Percentiles rank a stretch among this genome's conserved stretches.
phyloP scores from a whole-genome alignment of 2,113 vertebrate species.

The Aegotheles bennettii region DNA sequence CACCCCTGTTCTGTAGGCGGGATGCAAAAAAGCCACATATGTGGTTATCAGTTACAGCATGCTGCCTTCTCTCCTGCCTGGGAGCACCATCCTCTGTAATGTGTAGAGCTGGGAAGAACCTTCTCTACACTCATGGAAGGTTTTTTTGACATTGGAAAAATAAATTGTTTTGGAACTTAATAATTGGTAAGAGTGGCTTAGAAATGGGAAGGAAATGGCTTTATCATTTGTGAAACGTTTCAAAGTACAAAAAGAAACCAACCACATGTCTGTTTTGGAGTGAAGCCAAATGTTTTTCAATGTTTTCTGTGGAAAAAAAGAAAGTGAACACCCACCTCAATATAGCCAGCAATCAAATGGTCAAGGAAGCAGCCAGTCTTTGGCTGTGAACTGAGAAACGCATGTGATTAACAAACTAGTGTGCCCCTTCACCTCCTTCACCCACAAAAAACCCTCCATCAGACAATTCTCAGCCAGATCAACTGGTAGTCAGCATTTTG shows the following conservation, averaged over 20 bases:
- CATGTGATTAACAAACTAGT: not conserved
- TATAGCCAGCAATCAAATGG: not conserved
- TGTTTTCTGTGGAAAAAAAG: not conserved
- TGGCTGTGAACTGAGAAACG: not conserved
- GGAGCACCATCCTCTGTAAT: not conserved
- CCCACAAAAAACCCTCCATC: not conserved
- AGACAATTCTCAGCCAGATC: not conserved
- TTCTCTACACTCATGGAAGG: not conserved
- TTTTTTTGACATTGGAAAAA: not conserved
- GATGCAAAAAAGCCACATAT: not conserved
- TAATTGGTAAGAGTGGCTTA: not conserved
- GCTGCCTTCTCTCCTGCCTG: not conserved
- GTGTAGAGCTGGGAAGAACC: not conserved
- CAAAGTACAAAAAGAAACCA: not conserved
- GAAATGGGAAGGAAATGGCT: not conserved
- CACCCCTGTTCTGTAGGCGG: constrained; percentile 1
- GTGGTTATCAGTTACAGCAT: not conserved
- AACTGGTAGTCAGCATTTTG: not conserved
- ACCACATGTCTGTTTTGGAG: not conserved
- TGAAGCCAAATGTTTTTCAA: not conserved
- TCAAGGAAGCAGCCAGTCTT: not conserved
- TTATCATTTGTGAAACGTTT: not conserved
- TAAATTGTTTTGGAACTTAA: not conserved
- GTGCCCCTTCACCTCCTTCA: not conserved
- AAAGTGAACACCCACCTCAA: not conserved